A percentile compares a stretch with the other conserved stretches of the same genome.
These are phyloP conservation scores for Drosophila imparisetae DNA, from an alignment of 2,888 invertebrate species.

Conservation along the genomic window DNA sequence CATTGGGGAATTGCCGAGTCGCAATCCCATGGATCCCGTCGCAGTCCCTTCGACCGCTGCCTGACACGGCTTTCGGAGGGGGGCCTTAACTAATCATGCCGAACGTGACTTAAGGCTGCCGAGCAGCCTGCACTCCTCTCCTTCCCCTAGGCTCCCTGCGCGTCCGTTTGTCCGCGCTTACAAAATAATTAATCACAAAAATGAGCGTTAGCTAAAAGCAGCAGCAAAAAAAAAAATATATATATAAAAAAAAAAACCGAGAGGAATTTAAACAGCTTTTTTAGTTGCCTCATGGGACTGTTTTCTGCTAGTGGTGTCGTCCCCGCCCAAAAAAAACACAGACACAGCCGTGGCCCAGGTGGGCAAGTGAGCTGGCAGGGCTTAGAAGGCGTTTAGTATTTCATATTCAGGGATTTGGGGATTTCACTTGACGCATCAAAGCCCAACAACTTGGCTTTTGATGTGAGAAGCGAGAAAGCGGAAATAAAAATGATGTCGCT, in stretches of 20 bases:
- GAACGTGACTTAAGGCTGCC: constrained; percentile 78
- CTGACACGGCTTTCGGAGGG: constrained; percentile 61
- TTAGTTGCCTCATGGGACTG: constrained; percentile 77
- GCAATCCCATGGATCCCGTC: constrained; percentile 26
- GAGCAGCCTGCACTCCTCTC: constrained; percentile 9
- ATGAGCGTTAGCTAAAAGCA: constrained; percentile 50
- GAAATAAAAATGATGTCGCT: constrained; percentile 14
- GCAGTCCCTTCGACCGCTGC: constrained; percentile 60
- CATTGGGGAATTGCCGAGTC: constrained; percentile 72
- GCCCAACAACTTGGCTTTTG: constrained; percentile 67
- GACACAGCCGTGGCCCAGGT: constrained; percentile 54
- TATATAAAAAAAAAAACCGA: constrained; percentile 37
- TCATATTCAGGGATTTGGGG: constrained; percentile 81
- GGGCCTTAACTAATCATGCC: constrained; percentile 80
- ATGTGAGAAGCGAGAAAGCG: constrained; percentile 55
- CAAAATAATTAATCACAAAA: constrained; percentile 81
- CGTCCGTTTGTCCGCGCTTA: constrained; percentile 54
- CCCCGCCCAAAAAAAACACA: constrained; percentile 19
- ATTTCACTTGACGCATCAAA: constrained; percentile 69
- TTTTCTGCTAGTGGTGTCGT: constrained; percentile 45
- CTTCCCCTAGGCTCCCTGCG: background rate
- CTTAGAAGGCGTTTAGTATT: constrained; percentile 78
- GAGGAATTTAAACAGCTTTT: constrained; percentile 78
- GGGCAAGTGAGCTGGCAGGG: constrained; percentile 56
- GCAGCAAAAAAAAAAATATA: constrained; percentile 7